A percentile compares a stretch with the other conserved stretches of the same genome.
Evolutionary conservation across 2,113 vertebrate species (phyloP).

Genomic region (Onychorhynchus coronatus): DNA sequence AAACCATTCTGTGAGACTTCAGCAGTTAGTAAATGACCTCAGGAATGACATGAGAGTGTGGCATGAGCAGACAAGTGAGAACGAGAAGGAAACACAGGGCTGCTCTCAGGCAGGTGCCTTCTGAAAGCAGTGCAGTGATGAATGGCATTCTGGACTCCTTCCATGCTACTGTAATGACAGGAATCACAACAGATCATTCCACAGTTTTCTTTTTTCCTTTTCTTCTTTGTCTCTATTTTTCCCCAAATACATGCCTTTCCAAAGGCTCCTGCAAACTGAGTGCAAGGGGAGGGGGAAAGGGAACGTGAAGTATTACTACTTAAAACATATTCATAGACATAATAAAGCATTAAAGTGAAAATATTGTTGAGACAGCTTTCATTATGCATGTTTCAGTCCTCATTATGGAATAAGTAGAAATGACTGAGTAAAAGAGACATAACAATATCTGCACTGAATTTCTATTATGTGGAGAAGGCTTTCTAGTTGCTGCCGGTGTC

Average conservation of each 20-base stretch:
- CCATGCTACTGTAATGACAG: neutral
- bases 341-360: constrained; percentile 93
- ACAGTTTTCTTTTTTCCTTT: neutral
- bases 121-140: constrained; percentile 43
- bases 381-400: constrained; percentile 89
- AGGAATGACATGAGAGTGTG: neutral
- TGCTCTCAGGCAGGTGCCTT: neutral
- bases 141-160: constrained; percentile 30
- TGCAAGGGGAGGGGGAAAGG: neutral
- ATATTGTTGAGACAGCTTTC: constrained; percentile 95
- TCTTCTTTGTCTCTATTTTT: neutral
- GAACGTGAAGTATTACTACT: constrained; percentile 80
- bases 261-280: constrained; percentile 47
- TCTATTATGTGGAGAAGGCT: constrained; percentile 83
- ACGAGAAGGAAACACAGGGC: neutral
- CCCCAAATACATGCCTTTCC: constrained; percentile 25
- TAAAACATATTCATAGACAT: constrained; percentile 84
- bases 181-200: constrained; percentile 55
- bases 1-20: neutral
- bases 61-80: constrained; percentile 14
- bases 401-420: constrained; percentile 90
- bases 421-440: constrained; percentile 86
- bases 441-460: constrained; percentile 85
- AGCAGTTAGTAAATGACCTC: neutral
- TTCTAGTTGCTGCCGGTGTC: constrained; percentile 74